Evolutionary conservation across 1,140 invertebrate genomes (phyloP), one percentile per base, ranked within the genome.

Genomic region (Coenobita brevimanus): DNA sequence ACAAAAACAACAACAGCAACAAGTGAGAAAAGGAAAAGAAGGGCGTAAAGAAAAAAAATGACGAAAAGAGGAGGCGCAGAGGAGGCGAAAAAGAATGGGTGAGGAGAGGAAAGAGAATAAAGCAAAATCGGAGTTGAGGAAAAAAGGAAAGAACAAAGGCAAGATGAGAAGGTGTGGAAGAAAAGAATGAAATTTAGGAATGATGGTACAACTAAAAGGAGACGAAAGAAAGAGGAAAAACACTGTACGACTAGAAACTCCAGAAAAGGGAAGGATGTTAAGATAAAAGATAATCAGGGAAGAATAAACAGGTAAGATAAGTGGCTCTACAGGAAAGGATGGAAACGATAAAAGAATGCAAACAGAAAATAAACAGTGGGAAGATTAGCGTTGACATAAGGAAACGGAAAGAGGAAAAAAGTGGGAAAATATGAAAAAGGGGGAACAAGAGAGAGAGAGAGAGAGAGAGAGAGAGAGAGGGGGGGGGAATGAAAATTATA

Each of bases 321-420:
- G n/a, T n/a, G n/a, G n/a, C n/a, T n/a, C n/a, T n/a, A n/a, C n/a
- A n/a, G 67, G 67, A 33, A 71, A 38, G 30, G 41, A 71, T 15
- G 27, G 27, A 24, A 24, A 24, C 36, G 62, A 67, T 33, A 67
- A 21, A 3, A 67, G 62, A 21, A 67, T 67, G 24, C 33, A 71
- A 71, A 71, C 36, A 38, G 41, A n/a, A 3, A 71, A 71, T 27
- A 33, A n/a, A 38, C 15, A 71, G 15, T 71, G 17, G 30, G 41
- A 71, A 30, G 67, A 38, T 38, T 33, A n/a, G 30, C 36, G 41
- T 71, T 71, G 67, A 71, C 41, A 71, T 38, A 71, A 71, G 41
- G 67, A 38, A 71, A 57, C n/a, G 64, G 21, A n/a, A n/a, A 10
- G 30, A 67, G 64, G 73, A n/a, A 76, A 38, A n/a, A 46, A 43